Conservation (phyloP, 2,797 vertebrate species). For the Lutra lutra region DNA sequence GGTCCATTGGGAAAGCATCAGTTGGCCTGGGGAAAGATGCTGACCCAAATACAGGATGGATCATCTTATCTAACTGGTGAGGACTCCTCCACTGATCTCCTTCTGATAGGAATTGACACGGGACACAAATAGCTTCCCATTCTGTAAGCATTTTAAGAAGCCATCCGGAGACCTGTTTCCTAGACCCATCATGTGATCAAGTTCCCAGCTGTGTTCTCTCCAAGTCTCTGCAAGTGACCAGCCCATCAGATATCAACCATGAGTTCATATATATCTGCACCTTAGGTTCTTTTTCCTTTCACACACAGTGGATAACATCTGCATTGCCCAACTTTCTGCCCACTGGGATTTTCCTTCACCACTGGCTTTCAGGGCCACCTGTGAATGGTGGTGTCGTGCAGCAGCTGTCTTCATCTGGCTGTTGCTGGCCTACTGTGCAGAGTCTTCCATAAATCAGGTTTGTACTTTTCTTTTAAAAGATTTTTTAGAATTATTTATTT, state of each 20-base stretch:
- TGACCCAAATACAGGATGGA: rapidly evolving
- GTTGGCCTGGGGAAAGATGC: not conserved
- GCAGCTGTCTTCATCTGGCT: not conserved
- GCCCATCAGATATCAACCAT: not conserved
- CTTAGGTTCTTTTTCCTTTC: not conserved
- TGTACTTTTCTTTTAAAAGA: not conserved
- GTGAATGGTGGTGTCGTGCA: not conserved
- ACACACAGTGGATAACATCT: not conserved
- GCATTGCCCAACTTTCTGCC: not conserved
- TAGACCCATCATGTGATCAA: not conserved
- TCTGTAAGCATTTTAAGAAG: not conserved
- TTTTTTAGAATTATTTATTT: not conserved
- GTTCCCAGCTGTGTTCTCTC: not conserved
- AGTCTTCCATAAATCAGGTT: not conserved
- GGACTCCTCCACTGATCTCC: not conserved
- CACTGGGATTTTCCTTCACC: not conserved
- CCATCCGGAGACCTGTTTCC: not conserved
- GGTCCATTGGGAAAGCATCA: not conserved
- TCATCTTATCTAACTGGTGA: not conserved
- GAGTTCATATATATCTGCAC: not conserved
- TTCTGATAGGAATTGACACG: not conserved
- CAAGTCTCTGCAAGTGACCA: not conserved
- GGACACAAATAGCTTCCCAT: not conserved
- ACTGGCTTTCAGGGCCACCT: not conserved
- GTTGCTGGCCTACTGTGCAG: not conserved